Conservation (phyloP, 2,797 vertebrate species). For the Macropodus opercularis region DNA sequence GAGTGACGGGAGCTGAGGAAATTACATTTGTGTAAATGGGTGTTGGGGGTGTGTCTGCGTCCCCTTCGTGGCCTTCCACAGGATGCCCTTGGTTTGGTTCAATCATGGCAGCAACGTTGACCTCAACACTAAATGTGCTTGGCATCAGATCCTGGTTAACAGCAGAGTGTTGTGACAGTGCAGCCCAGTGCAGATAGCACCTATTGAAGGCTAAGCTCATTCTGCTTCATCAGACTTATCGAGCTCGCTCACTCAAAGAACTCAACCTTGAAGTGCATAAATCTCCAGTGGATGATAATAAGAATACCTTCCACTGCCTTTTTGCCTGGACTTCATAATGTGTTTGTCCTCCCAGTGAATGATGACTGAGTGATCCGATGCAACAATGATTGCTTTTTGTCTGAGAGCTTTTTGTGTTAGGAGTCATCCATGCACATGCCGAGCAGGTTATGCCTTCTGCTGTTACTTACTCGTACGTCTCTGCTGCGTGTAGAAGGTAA, state of each 20-base stretch:
- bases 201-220: constrained; percentile 77
- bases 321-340: constrained; percentile 62
- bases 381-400: constrained; percentile 62
- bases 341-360: constrained; percentile 65
- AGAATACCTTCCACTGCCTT: constrained; percentile 60
- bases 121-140: constrained; percentile 74
- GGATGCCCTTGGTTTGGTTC: constrained; percentile 76
- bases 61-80: constrained; percentile 51
- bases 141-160: constrained; percentile 65
- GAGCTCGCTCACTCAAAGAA: constrained; percentile 70
- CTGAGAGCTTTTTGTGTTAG: constrained; percentile 46
- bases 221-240: constrained; percentile 76
- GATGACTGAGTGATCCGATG: constrained; percentile 49
- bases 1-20: constrained; percentile 65
- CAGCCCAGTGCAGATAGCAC: constrained; percentile 55
- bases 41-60: constrained; percentile 52
- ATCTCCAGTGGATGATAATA: constrained; percentile 73
- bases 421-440: constrained; percentile 54
- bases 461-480: constrained; percentile 54
- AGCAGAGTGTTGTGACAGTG: constrained; percentile 33
- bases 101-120: constrained; percentile 71
- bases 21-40: constrained; percentile 78
- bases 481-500: constrained; percentile 24
- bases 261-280: constrained; percentile 75
- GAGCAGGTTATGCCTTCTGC: constrained; percentile 31